These are phyloP conservation scores for Amphiura filiformis DNA, from an alignment of 35 echinoderm and acorn worm genomes.

Conservation along the genomic window DNA sequence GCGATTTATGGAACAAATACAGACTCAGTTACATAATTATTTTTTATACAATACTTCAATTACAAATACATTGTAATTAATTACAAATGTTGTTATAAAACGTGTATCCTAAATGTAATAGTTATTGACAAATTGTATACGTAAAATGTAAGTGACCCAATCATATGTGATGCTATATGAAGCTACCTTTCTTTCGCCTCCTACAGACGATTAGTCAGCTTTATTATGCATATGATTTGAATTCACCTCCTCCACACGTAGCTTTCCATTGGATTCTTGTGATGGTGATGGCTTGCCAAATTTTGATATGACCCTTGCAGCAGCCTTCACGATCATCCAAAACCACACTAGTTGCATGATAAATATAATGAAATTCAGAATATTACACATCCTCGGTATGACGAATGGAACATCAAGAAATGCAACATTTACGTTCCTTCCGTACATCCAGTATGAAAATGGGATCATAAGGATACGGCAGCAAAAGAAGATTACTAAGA, in stretches of 20 bases:
- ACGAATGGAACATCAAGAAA: neutral
- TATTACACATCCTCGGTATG: neutral
- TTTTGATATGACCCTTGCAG: neutral
- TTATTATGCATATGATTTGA: neutral
- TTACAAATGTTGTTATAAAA: too few species aligned
- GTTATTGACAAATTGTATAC: too few species aligned
- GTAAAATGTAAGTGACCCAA: too few species aligned
- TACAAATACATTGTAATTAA: too few species aligned
- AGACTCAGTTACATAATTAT: too few species aligned
- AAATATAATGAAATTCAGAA: neutral
- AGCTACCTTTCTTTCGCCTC: too few species aligned
- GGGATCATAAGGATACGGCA: neutral
- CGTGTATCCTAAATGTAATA: too few species aligned
- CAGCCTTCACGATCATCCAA: neutral
- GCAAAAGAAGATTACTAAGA: neutral
- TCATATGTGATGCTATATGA: too few species aligned
- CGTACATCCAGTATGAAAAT: neutral
- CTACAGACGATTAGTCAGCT: neutral
- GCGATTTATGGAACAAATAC: too few species aligned
- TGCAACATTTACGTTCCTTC: neutral
- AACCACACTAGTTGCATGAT: neutral
- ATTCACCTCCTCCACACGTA: neutral
- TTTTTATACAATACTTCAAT: too few species aligned
- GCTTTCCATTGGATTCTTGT: neutral
- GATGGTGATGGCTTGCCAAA: neutral